A percentile compares a stretch with the other conserved stretches of the same genome.
Conservation (phyloP, 1,140 invertebrate genomes). For the Zeugodacus cucurbitae region DNA sequence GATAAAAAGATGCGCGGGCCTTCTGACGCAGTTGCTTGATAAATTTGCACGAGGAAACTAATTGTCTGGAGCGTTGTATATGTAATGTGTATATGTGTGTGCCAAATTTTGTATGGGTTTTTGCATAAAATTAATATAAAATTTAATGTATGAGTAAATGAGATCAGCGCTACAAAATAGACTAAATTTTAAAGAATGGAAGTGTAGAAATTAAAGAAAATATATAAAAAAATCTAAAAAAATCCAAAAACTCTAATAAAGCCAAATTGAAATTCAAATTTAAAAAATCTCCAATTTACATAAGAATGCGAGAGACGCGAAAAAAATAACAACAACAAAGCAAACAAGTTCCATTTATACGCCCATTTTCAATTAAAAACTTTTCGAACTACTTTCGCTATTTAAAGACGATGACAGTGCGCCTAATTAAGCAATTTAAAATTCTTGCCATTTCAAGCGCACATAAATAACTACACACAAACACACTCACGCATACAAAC, state of each 20-base stretch:
- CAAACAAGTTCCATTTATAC: background rate
- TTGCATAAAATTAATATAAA: constrained; percentile 21
- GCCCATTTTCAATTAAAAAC: background rate
- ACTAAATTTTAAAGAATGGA: background rate
- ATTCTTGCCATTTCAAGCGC: background rate
- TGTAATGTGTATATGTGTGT: background rate
- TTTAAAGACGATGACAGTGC: background rate
- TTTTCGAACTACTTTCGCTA: background rate
- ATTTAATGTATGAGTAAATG: background rate
- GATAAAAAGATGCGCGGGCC: background rate
- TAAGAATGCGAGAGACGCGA: background rate
- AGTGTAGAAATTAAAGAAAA: background rate
- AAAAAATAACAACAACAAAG: background rate
- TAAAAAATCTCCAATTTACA: background rate
- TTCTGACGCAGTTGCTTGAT: background rate
- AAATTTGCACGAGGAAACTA: background rate
- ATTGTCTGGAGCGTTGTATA: background rate
- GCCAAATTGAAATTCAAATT: background rate
- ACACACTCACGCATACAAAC: background rate
- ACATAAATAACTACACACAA: background rate
- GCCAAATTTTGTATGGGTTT: background rate
- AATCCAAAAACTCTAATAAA: background rate
- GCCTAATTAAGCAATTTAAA: constrained; percentile 6
- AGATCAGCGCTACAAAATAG: background rate
- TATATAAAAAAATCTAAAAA: background rate